phyloP scores from a whole-genome alignment of 2,797 vertebrate genomes.

The Acridotheres tristis region DNA sequence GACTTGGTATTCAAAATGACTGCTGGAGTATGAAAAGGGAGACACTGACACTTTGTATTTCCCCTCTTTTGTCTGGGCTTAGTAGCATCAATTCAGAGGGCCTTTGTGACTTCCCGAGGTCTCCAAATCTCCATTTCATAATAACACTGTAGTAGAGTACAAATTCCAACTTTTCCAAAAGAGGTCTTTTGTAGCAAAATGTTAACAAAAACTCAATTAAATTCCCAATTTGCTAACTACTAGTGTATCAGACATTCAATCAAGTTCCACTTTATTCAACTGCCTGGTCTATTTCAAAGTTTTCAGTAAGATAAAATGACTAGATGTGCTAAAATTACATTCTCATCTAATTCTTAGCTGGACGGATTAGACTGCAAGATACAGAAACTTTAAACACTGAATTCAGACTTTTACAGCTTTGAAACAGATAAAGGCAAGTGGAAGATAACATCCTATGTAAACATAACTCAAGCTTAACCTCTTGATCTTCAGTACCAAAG shows the following conservation, averaged over 20 bases:
- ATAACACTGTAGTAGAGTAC: neutral
- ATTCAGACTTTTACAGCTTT: slow-evolving; percentile 13
- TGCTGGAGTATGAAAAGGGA: neutral
- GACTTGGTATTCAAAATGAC: neutral
- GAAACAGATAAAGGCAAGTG: slow-evolving; percentile 37
- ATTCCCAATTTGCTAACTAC: slow-evolving; percentile 27
- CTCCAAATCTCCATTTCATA: neutral
- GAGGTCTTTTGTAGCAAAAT: neutral
- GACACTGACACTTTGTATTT: neutral
- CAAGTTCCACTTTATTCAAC: neutral
- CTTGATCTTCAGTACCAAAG: slow-evolving; percentile 22
- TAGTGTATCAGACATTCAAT: neutral
- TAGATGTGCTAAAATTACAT: slow-evolving; percentile 13
- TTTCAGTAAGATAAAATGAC: slow-evolving; percentile 12
- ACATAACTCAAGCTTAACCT: slow-evolving; percentile 15
- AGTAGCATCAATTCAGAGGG: neutral
- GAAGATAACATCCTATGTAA: neutral
- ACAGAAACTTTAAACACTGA: slow-evolving; percentile 15
- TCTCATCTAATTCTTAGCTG: slow-evolving; percentile 14
- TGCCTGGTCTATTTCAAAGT: neutral
- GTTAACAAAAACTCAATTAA: slow-evolving; percentile 8
- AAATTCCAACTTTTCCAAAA: neutral
- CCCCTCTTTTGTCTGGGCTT: neutral
- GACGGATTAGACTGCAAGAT: neutral
- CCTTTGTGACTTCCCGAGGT: accelerated